Percentiles rank a stretch among this genome's conserved stretches.
These are phyloP conservation scores for Acrobasis suavella DNA, from an alignment of 2,888 invertebrate genomes.

Conservation along the genomic window DNA sequence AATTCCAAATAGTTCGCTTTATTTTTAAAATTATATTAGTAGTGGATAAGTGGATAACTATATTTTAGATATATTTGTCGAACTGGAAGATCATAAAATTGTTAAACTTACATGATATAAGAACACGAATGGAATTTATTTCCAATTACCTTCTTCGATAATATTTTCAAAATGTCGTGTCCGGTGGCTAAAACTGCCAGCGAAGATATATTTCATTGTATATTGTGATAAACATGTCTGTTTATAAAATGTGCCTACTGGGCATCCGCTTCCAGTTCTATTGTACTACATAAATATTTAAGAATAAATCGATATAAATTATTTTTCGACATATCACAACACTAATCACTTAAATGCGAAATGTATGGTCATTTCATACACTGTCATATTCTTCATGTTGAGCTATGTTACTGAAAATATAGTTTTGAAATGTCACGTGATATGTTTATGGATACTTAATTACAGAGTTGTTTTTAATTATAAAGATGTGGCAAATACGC, in stretches of 20 bases:
- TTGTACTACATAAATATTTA: neutral
- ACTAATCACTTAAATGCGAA: slow-evolving; percentile 5
- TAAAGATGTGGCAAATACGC: neutral
- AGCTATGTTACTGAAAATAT: slow-evolving; percentile 8
- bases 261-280: neutral
- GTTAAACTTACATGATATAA: too few relatives aligned
- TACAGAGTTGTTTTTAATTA: neutral
- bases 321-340: neutral
- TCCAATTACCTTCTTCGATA: neutral
- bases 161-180: neutral
- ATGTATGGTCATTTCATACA: slow-evolving; percentile 12
- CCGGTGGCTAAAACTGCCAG: neutral
- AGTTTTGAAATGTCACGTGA: slow-evolving; percentile 4
- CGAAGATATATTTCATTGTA: neutral
- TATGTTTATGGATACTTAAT: neutral
- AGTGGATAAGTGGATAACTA: too few relatives aligned
- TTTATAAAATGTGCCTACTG: neutral
- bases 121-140: neutral
- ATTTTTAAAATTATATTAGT: too few relatives aligned
- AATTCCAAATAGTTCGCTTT: too few relatives aligned
- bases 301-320: slow-evolving; percentile 5
- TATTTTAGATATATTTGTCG: too few relatives aligned
- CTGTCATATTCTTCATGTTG: slow-evolving; percentile 2
- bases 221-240: neutral
- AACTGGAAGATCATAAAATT: too few relatives aligned